Base-by-base conservation (phyloP, 2,797 vertebrate species). In the Malurus splendens region DNA sequence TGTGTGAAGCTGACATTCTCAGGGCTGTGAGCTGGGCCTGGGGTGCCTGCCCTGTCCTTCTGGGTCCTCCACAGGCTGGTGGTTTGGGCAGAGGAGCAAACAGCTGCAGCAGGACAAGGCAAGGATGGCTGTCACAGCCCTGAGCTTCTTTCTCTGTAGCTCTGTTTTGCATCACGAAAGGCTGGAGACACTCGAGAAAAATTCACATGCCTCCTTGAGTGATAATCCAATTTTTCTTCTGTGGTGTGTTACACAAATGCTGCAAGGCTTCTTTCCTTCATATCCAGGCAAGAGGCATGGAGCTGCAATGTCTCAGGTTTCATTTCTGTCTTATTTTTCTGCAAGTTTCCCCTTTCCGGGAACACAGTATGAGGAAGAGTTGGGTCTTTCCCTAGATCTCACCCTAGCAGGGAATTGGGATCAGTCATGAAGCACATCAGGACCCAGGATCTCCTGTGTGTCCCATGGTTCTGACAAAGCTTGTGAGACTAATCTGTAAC, bases 401-500 rank as follows among this genome's bases (percentile, higher is more conserved):
- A 19, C 24, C n/a, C 23, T 1, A 0, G 25, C 0, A 45, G 56
- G 70, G 33, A 70, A 25, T 0, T 72, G 33, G 38, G 19, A 52
- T n/a, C 27, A 78, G 15, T 30, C 28, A 4, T 11, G 48, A 75
- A 59, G 36, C 41, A 38, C 8, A 14, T 57, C 41, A 72, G 59
- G 61, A 80, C 51, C 25, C 38, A 72, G 44, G 42, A 85, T 30
- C 30, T 77, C 30, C 14, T 54, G 18, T 12, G 47, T 74, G 44
- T 70, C 77, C 47, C 0, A 0, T 56, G 38, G 48, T 65, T 78
- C 76, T 87, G 48, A 59, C 41, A 65, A 41, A 64, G 27, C 52
- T 75, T 78, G 25, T 66, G 56, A 78, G 70, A 75, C 33, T 62
- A 45, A 71, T 47, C 25, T 48, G 36, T 71, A 61, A 51, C 65